phyloP scores from a whole-genome alignment of 1,140 invertebrate genomes.

The Aphelinus atriplicis region DNA sequence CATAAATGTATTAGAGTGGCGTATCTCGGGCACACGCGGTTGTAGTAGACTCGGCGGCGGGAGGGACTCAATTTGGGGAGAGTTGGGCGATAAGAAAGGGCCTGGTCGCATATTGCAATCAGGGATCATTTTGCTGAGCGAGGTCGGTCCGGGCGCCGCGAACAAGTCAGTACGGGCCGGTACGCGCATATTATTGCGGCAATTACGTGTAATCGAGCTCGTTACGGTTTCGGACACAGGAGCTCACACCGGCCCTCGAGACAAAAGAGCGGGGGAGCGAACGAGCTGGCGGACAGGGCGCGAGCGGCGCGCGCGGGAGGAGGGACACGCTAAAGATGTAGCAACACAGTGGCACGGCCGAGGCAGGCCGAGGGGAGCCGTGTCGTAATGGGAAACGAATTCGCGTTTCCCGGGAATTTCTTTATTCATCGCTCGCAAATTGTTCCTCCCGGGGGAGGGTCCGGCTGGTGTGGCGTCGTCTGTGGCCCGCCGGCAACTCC shows the following conservation, averaged over 20 bases:
- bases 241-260: not conserved
- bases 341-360: not conserved
- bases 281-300: not conserved
- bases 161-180: constrained; percentile 2
- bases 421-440: constrained; percentile 47
- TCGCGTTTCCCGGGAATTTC: constrained; percentile 37
- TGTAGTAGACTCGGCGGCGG: too few relatives aligned
- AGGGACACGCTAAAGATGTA: not conserved
- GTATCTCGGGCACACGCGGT: too few relatives aligned
- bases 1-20: too few relatives aligned
- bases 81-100: too few relatives aligned
- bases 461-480: not conserved
- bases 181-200: constrained; percentile 16
- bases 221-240: constrained; percentile 4
- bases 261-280: not conserved
- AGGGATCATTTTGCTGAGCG: not conserved
- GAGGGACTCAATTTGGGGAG: too few relatives aligned
- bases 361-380: not conserved
- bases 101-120: not conserved
- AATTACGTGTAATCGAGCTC: constrained; percentile 29
- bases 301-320: not conserved
- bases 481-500: not conserved
- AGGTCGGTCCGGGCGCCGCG: not conserved
- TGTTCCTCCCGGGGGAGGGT: constrained; percentile 21
- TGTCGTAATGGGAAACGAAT: constrained; percentile 41